Conservation (phyloP, 2,888 invertebrate species). For the Drosophila anomelani region DNA sequence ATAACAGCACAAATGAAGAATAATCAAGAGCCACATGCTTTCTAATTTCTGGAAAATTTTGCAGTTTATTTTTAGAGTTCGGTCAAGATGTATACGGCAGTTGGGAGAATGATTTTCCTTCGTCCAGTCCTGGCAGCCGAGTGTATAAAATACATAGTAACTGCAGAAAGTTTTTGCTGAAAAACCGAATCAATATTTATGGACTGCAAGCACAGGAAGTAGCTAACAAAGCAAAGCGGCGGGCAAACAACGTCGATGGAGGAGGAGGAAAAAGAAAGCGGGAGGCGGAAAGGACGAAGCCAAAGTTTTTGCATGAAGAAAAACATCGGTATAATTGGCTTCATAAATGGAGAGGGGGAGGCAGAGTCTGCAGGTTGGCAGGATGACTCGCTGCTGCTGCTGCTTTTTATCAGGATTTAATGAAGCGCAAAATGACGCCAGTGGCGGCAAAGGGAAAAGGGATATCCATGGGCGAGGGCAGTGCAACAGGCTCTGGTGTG, state of each 20-base stretch:
- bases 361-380: constrained; percentile 3
- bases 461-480: constrained; percentile 4
- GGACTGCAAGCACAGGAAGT: constrained; percentile 59
- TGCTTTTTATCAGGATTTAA: constrained; percentile 53
- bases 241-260: constrained; percentile 23
- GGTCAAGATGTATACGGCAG: constrained; percentile 18
- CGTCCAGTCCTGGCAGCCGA: neutral
- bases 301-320: constrained; percentile 58
- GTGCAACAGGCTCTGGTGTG: constrained; percentile 41
- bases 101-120: constrained; percentile 19
- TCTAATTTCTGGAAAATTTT: constrained; percentile 6
- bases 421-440: constrained; percentile 70
- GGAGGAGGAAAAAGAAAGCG: constrained; percentile 8
- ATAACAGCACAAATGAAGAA: constrained; percentile 6
- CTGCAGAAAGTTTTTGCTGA: constrained; percentile 47
- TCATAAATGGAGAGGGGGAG: constrained; percentile 34
- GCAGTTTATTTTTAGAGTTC: constrained; percentile 17
- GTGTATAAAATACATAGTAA: constrained; percentile 38
- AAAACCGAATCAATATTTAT: constrained; percentile 69
- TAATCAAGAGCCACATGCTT: constrained; percentile 6
- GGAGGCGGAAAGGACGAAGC: constrained; percentile 4
- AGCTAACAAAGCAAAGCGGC: constrained; percentile 33
- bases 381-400: constrained; percentile 27
- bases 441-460: constrained; percentile 5
- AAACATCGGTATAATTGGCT: constrained; percentile 69